These are phyloP conservation scores for Gambusia affinis DNA, from an alignment of 2,113 vertebrate genomes.

Conservation along the genomic window DNA sequence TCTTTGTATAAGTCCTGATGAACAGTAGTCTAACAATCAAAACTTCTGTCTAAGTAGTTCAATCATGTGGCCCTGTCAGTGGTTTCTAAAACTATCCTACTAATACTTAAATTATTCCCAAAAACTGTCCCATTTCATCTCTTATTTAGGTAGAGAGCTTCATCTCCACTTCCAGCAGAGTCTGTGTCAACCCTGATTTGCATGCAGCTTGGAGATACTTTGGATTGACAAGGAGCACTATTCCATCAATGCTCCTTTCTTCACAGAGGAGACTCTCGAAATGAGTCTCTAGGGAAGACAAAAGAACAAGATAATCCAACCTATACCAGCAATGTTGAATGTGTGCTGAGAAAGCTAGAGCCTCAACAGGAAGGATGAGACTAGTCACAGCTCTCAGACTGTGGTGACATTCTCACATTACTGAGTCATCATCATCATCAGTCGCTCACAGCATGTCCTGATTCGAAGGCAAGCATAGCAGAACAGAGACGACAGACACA, in stretches of 20 bases:
- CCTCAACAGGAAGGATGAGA: constrained; percentile 50
- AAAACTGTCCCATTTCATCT: neutral
- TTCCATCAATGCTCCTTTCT: constrained; percentile 9
- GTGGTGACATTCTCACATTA: constrained; percentile 78
- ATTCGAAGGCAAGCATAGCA: constrained; percentile 48
- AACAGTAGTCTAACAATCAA: neutral
- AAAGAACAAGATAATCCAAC: constrained; percentile 23
- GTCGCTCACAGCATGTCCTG: constrained; percentile 64
- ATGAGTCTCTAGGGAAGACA: constrained; percentile 8
- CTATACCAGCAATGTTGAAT: constrained; percentile 6
- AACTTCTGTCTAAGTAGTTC: neutral
- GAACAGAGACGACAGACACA: constrained; percentile 41
- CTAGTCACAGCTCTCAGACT: constrained; percentile 66
- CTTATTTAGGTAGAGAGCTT: neutral
- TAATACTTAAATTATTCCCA: neutral
- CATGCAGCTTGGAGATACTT: constrained; percentile 1
- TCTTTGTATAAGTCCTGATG: neutral
- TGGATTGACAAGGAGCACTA: constrained; percentile 4
- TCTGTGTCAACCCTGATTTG: neutral
- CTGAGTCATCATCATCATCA: constrained; percentile 72
- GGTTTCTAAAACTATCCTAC: neutral
- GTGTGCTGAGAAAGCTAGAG: constrained; percentile 22
- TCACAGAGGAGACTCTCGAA: constrained; percentile 3
- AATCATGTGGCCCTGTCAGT: neutral
- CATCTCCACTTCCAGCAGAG: neutral